Conservation (phyloP, 2,888 invertebrate genomes). For the Amphimallon solstitiale region DNA sequence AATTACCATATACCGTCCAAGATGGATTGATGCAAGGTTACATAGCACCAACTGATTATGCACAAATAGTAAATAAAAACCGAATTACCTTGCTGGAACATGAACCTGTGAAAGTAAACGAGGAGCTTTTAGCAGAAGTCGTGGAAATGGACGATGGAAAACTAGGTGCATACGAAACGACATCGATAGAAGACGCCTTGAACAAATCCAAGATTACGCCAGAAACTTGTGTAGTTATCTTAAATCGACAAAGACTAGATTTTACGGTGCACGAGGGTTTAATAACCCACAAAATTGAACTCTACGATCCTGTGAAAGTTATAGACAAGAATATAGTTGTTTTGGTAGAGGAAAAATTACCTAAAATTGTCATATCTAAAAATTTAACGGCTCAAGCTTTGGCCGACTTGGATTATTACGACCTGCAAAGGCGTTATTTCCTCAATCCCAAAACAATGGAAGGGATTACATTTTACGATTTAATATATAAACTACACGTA, state of each 20-base stretch:
- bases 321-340: conserved; percentile 72
- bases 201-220: conserved; percentile 74
- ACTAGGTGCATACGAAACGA: conserved; percentile 42
- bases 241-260: conserved; percentile 72
- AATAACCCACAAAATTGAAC: conserved; percentile 75
- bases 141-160: conserved; percentile 10
- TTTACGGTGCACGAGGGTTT: conserved; percentile 76
- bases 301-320: conserved; percentile 74
- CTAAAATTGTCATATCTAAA: conserved; percentile 66
- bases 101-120: conserved; percentile 49
- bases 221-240: conserved; percentile 64
- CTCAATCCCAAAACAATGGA: conserved; percentile 82
- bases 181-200: conserved; percentile 66
- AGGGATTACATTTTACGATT: conserved; percentile 78
- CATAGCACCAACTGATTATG: conserved; percentile 72
- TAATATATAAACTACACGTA: conserved; percentile 75
- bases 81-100: conserved; percentile 70
- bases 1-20: conserved; percentile 72
- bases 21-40: conserved; percentile 78
- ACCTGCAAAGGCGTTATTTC: conserved; percentile 78
- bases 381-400: conserved; percentile 77
- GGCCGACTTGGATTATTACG: conserved; percentile 80
- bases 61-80: conserved; percentile 74
- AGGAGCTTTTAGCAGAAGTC: conserved; percentile 1
- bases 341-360: conserved; percentile 66